Evolutionary conservation across 2,888 invertebrate species (phyloP).

Genomic region (Caenorhabditis angaria): DNA sequence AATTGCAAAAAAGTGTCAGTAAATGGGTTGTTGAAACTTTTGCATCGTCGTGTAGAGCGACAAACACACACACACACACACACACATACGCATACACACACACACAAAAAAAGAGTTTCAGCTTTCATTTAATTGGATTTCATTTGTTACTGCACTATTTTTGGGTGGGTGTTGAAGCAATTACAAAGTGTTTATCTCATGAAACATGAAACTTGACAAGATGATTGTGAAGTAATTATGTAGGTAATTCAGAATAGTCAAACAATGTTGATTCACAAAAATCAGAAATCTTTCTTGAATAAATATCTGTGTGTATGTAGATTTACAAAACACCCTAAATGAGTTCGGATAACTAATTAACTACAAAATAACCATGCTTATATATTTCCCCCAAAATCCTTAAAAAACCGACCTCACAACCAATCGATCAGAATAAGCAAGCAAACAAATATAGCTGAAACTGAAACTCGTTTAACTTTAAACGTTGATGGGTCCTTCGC

Average conservation of each 20-base stretch:
- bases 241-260: background rate
- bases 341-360: no score
- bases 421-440: background rate
- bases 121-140: constrained; percentile 4
- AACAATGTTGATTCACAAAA: background rate
- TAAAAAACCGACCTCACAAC: background rate
- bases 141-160: background rate
- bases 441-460: no score
- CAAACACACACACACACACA: no score
- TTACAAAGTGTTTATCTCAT: background rate
- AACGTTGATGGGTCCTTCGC: background rate
- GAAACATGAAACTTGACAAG: background rate
- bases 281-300: no score
- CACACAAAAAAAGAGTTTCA: no score
- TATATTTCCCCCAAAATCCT: background rate
- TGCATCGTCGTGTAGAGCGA: no score
- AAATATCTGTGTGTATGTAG: no score
- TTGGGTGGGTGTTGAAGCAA: background rate
- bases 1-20: no score
- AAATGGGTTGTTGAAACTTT: no score
- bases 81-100: no score
- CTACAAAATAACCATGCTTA: no score
- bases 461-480: background rate
- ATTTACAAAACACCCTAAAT: no score
- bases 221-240: background rate